Evolutionary conservation across 2,113 vertebrate genomes (phyloP).

Genomic region (Porphyrio hochstetteri): DNA sequence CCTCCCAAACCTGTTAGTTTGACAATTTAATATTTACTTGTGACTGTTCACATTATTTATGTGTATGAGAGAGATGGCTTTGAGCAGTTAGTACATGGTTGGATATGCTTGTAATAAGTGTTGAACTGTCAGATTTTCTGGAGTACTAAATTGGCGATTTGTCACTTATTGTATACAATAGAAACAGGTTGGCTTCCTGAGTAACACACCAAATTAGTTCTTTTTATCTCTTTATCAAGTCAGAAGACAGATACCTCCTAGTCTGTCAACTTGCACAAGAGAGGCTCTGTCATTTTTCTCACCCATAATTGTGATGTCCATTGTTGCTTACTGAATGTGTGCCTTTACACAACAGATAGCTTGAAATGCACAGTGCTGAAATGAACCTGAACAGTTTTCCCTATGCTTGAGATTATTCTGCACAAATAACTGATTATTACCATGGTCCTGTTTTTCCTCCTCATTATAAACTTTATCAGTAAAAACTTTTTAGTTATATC

Average conservation of each 20-base stretch:
- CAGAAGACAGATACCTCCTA: not conserved
- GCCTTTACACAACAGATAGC: not conserved
- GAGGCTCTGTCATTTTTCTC: not conserved
- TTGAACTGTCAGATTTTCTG: not conserved
- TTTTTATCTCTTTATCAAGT: not conserved
- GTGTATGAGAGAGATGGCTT: not conserved
- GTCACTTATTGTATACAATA: not conserved
- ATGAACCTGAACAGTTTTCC: not conserved
- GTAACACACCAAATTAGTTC: not conserved
- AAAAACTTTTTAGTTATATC: not conserved
- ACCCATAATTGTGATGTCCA: not conserved
- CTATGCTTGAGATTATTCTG: not conserved
- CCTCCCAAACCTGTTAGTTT: not conserved
- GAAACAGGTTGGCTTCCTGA: not conserved
- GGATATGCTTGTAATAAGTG: not conserved
- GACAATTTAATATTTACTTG: not conserved
- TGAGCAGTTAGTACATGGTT: not conserved
- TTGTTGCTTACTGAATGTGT: not conserved
- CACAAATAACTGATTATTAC: not conserved
- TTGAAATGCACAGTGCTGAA: not conserved
- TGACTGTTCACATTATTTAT: not conserved
- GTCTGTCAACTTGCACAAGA: not conserved
- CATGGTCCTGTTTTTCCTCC: not conserved
- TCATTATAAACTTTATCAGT: not conserved
- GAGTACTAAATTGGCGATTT: not conserved